Base-by-base conservation (phyloP, 2,113 vertebrate genomes). In the Camelus dromedarius region DNA sequence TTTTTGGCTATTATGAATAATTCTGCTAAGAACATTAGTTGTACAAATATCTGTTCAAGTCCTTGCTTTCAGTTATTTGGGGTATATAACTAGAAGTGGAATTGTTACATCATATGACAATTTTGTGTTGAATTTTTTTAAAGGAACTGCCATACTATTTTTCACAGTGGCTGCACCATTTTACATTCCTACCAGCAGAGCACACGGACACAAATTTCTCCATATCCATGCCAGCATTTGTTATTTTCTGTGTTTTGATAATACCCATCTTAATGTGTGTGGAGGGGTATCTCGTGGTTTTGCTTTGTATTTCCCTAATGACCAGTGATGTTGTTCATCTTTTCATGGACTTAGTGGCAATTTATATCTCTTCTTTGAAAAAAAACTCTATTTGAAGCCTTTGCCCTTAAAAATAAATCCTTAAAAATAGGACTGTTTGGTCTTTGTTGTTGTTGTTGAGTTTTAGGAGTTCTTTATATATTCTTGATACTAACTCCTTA, bases 231-330 rank as follows among this genome's bases (percentile, higher is more conserved):
- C 62, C 72, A 85, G 15, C 60, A 60, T 60, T 91, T 91, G 32
- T 62, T 83, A 79, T 52, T 91, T 79, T 95, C 72, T 64, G 52
- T 93, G 52, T 38, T 94, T 76, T 93, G 35, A 20, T 28, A 64
- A 81, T 62, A 76, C 58, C 58, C 62, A 46, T 93, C 22, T 80
- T 46, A 54, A 24, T 79, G 30, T 69, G 46, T 72, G 22, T 70
- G 42, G 91, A 91, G 62, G 86, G n/a, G 16, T 85, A 84, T 85
- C 38, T 77, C 24, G 32, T 94, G 66, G 26, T 70, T 93, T 79
- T 70, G 62, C 52, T 67, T 86, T 69, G 50, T 42, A 83, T 94
- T 83, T 76, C 58, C 22, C 16, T 56, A 48, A 75, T 64, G 26
- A 32, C 48, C 62, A 73, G 28, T 84, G 80, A 50, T 91, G 8